Base-by-base conservation (phyloP, 2,797 vertebrate genomes). In the Eulemur coronatus region DNA sequence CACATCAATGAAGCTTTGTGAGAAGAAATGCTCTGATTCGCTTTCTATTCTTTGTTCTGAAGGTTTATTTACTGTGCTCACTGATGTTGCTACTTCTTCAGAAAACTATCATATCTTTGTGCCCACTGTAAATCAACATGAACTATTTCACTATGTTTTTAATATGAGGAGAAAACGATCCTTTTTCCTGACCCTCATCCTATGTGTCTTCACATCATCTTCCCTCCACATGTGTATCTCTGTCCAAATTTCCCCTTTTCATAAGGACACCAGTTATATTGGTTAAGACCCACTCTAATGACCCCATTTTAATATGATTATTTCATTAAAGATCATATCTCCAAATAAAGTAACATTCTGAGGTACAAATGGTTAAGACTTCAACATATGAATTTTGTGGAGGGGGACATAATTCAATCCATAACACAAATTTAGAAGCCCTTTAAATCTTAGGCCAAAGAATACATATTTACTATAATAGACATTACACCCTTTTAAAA, bases 71-170 rank as follows among this genome's bases (percentile, higher is more conserved):
- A 48, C 59, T 88, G 2, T 82, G 8, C 46, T 97, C 20, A 70
- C 13, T 89, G 67, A 87, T 82, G 4, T 28, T 95, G 12, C 20
- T 89, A 17, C 75, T 97, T 52, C 75, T 97, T 97, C 59, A 89
- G 84, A 96, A 97, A 97, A 95, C 35, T 81, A 59, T 91, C 46
- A 7, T 89, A 0, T n/a, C 13, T 93, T 93, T 96, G 73, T 95
- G 0, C n/a, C 89, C n/a, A 55, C 4, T 84, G 22, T 94, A 97
- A 52, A 93, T 80, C n/a, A 65, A 0, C 86, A 22, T 84, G n/a
- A 89, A 55, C 14, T 75, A 76, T 93, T 93, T 97, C 13, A 76
- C 65, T 50, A 26, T 63, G 63, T 94, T 67, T 97, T 65, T 12
- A 65, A 89, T 87, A 28, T 85, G 50, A 97, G 91, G 30, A 85